These are phyloP conservation scores for Kryptolebias ocellatus DNA, from an alignment of 2,797 vertebrate genomes.

Conservation along the genomic window DNA sequence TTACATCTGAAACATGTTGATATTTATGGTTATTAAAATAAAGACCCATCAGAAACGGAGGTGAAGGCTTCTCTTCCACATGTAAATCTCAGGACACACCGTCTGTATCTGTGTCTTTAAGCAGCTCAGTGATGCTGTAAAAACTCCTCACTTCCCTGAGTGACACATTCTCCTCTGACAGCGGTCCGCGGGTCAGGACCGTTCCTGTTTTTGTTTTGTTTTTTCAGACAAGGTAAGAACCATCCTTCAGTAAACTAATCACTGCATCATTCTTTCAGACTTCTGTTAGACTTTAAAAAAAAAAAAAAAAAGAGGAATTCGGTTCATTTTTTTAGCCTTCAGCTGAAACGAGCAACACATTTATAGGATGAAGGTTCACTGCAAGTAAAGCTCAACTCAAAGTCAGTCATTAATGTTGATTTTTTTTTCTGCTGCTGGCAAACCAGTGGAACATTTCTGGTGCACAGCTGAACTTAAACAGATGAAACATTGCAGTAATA, in stretches of 20 bases:
- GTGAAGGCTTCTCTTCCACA: too few species aligned
- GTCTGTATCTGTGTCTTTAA: slow-evolving; percentile 65
- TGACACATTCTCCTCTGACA: slow-evolving; percentile 44
- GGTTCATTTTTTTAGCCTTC: background rate
- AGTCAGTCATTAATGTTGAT: slow-evolving; percentile 1
- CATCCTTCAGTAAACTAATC: background rate
- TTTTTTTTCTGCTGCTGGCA: background rate
- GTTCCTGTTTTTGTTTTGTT: slow-evolving; percentile 18
- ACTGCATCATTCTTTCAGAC: background rate
- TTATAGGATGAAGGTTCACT: slow-evolving; percentile 58
- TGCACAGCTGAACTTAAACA: background rate
- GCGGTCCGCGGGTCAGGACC: slow-evolving; percentile 2
- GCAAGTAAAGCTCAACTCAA: slow-evolving; percentile 10
- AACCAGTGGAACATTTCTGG: background rate
- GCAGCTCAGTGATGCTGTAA: slow-evolving; percentile 60
- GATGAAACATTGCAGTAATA: background rate
- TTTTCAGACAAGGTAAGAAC: slow-evolving; percentile 53
- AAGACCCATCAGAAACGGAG: too few species aligned
- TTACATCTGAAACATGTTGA: too few species aligned
- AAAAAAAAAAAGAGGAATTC: background rate
- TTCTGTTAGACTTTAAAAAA: background rate
- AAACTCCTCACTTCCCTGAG: slow-evolving; percentile 45
- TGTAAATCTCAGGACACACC: too few species aligned
- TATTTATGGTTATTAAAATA: too few species aligned
- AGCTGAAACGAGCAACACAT: slow-evolving; percentile 15